Evolutionary conservation across 2,797 vertebrate genomes (phyloP).

Genomic region (Crenichthys baileyi): DNA sequence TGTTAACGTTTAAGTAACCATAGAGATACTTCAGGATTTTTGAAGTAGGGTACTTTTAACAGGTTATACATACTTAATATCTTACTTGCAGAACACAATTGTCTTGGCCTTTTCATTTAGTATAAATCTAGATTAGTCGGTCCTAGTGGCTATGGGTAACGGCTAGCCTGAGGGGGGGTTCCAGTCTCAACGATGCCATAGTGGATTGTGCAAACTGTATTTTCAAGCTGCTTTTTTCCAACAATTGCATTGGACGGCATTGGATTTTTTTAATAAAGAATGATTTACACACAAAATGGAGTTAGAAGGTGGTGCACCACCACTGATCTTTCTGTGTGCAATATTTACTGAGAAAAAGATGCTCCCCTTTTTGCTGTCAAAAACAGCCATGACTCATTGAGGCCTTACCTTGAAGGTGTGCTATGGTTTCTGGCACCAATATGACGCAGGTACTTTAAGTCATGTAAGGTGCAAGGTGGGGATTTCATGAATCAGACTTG

Average conservation of each 20-base stretch:
- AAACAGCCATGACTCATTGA: background rate
- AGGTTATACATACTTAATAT: background rate
- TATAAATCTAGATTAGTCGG: background rate
- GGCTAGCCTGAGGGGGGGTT: background rate
- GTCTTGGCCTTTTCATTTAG: background rate
- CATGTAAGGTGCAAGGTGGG: background rate
- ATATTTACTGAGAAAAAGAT: background rate
- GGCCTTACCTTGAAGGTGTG: background rate
- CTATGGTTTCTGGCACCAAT: background rate
- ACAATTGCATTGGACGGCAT: background rate
- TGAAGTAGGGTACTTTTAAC: background rate
- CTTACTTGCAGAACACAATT: background rate
- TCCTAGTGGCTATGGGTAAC: background rate
- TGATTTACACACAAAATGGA: background rate
- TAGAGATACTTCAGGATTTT: background rate
- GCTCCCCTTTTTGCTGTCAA: background rate
- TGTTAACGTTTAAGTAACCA: constrained; percentile 21
- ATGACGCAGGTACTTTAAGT: too few relatives aligned
- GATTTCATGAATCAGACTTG: background rate
- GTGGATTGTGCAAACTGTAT: background rate
- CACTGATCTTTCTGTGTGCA: background rate
- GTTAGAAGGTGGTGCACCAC: background rate
- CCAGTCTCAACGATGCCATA: background rate
- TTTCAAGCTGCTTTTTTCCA: constrained; percentile 2
- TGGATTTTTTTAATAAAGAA: too few relatives aligned